A percentile compares a stretch with the other conserved stretches of the same genome.
Evolutionary conservation across 1,140 invertebrate genomes (phyloP).

Genomic region (Parasteatoda tepidariorum): DNA sequence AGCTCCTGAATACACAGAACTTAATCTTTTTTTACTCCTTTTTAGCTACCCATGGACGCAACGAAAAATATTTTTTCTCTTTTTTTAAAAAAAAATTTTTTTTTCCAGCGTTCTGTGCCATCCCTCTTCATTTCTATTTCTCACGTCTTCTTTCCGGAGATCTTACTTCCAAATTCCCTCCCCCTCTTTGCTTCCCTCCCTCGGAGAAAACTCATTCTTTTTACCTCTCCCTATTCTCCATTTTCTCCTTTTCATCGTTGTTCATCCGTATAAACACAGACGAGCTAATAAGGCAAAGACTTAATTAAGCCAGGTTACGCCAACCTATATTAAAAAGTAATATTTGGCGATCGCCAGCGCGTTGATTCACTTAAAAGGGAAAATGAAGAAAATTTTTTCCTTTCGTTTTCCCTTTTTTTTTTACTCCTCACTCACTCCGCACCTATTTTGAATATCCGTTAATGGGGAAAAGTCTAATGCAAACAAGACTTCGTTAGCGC

Average conservation of each 20-base stretch:
- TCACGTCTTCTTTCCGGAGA: conserved; percentile 46
- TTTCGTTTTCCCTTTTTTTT: neutral
- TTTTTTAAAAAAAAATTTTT: conserved; percentile 10
- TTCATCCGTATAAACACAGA: conserved; percentile 57
- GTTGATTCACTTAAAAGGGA: conserved; percentile 50
- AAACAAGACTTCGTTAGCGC: conserved; percentile 54
- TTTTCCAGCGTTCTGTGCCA: neutral
- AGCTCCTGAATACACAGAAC: conserved; percentile 20
- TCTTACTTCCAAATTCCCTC: neutral
- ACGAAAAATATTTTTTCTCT: conserved; percentile 27
- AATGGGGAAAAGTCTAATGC: conserved; percentile 57
- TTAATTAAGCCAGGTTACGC: conserved; percentile 58
- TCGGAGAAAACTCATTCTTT: neutral
- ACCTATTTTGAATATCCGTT: conserved; percentile 55
- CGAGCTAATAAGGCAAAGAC: conserved; percentile 59
- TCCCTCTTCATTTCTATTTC: conserved; percentile 41
- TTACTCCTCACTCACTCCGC: conserved; percentile 13
- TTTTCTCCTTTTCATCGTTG: neutral
- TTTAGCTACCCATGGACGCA: conserved; percentile 30
- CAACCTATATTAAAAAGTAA: conserved; percentile 59
- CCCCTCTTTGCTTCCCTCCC: neutral
- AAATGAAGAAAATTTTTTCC: conserved; percentile 15
- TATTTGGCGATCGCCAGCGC: conserved; percentile 55
- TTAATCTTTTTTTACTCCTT: conserved; percentile 45
- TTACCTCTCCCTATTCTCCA: neutral